A percentile compares a stretch with the other conserved stretches of the same genome.
Evolutionary conservation across 2,113 vertebrate species (phyloP).

Genomic region (Mobula hypostoma): DNA sequence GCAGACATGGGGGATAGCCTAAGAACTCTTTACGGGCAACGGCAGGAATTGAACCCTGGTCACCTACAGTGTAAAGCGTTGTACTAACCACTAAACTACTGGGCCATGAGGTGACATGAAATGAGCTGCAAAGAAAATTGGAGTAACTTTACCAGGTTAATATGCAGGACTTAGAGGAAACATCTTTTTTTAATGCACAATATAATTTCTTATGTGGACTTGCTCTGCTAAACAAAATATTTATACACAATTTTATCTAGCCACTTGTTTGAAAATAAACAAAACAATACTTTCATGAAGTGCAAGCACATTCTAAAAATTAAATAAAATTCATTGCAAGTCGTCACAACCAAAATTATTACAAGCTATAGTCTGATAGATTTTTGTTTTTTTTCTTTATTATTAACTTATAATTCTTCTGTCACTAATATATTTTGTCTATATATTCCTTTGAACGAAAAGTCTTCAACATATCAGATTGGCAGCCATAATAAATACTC

Average conservation of each 20-base stretch:
- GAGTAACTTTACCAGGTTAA: background rate
- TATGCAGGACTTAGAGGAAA: background rate
- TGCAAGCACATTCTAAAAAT: background rate
- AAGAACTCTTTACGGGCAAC: no score
- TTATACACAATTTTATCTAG: background rate
- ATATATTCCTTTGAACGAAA: background rate
- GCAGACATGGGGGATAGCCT: no score
- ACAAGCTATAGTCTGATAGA: background rate
- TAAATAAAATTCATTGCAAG: background rate
- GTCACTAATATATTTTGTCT: background rate
- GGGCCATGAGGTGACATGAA: background rate
- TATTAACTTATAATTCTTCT: background rate
- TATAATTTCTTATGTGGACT: background rate
- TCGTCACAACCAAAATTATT: background rate
- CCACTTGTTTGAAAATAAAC: conserved; percentile 37
- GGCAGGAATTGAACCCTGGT: no score
- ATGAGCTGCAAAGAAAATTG: background rate
- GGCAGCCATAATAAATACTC: conserved; percentile 13
- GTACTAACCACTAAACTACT: no score
- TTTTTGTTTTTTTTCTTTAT: background rate
- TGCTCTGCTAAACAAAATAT: background rate
- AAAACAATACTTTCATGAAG: conserved; percentile 15
- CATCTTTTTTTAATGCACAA: background rate
- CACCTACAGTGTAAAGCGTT: no score
- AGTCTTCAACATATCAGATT: background rate